These are phyloP conservation scores for Falco naumanni DNA, from an alignment of 2,797 vertebrate species.

Conservation along the genomic window DNA sequence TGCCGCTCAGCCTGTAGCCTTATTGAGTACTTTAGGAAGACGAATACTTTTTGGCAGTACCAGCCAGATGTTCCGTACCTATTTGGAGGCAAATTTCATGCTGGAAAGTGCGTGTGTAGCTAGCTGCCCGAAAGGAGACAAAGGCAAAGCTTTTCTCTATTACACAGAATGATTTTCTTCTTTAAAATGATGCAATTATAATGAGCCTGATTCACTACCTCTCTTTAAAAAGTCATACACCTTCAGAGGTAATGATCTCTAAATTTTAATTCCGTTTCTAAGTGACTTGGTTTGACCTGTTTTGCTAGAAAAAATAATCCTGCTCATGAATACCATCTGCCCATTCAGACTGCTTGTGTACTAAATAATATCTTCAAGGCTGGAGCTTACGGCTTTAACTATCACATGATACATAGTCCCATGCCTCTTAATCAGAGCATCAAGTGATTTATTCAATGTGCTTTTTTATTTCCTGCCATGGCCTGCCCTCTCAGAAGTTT, in stretches of 20 bases:
- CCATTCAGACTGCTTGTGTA: constrained; percentile 39
- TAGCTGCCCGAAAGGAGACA: not conserved
- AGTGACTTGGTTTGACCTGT: constrained; percentile 39
- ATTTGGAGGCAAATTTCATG: not conserved
- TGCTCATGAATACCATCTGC: constrained; percentile 52
- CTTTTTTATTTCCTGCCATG: constrained; percentile 64
- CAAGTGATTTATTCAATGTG: constrained; percentile 70
- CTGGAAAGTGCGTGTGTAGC: not conserved
- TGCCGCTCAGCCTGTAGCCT: not conserved
- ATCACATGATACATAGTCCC: constrained; percentile 73
- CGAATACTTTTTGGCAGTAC: not conserved
- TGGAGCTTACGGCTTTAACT: constrained; percentile 57
- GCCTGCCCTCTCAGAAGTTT: constrained; percentile 37
- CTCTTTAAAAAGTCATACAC: not conserved
- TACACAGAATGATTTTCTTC: not conserved
- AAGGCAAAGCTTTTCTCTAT: not conserved
- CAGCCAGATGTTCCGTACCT: not conserved
- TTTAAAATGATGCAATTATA: not conserved
- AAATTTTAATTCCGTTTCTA: not conserved
- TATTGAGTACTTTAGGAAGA: not conserved
- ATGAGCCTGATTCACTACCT: not conserved
- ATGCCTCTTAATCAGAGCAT: constrained; percentile 78
- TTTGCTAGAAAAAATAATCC: constrained; percentile 50
- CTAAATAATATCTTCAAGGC: constrained; percentile 56
- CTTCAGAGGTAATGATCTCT: constrained; percentile 5